Evolutionary conservation across 2,888 invertebrate genomes (phyloP), one percentile per base, ranked within the genome.

Genomic region (Drosophila pseudotakahashii): DNA sequence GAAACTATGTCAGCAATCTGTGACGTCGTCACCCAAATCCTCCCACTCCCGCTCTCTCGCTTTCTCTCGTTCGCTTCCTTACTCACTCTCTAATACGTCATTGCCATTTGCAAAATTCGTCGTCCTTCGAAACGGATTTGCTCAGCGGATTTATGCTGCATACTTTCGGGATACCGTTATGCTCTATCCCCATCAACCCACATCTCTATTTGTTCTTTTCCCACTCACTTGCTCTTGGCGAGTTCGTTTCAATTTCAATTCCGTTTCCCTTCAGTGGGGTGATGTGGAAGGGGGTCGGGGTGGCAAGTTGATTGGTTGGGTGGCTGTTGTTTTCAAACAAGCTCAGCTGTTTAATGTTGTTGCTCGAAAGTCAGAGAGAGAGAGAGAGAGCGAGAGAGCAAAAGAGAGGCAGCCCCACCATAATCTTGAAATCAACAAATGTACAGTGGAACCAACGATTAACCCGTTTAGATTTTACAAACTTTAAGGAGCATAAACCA

Each of bases 281-380:
- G 26, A 36, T 36, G 34, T 34, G 34, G 34, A 3, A 11, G 7
- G 47, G 30, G 11, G 9, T 11, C 11, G 34, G 34, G 34, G 19
- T 10, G 26, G 26, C 34, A 6, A 53, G 61, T 44, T 44, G 50
- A 44, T 51, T 57, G 53, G 48, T 48, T 55, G 47, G 57, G 47
- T 58, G 68, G 36, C 71, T 76, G 76, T 82, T 87, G 77, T 87
- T 88, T 79, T 64, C 79, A 81, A 89, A 87, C 87, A 79, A 82
- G 79, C 89, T 88, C 89, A 89, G 90, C 89, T 89, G 89, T 89
- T 89, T 84, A 77, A 87, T 88, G 84, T 88, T 84, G 79, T 81
- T 84, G 87, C 81, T 30, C 34, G 44, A 73, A 53, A 55, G 60
- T 48, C 57, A 69, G 41, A 47, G 10, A 14, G n/a, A 26, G 45